Evolutionary conservation across 1,140 invertebrate species (phyloP).

Genomic region (Pseudomyrmex dendroicus): DNA sequence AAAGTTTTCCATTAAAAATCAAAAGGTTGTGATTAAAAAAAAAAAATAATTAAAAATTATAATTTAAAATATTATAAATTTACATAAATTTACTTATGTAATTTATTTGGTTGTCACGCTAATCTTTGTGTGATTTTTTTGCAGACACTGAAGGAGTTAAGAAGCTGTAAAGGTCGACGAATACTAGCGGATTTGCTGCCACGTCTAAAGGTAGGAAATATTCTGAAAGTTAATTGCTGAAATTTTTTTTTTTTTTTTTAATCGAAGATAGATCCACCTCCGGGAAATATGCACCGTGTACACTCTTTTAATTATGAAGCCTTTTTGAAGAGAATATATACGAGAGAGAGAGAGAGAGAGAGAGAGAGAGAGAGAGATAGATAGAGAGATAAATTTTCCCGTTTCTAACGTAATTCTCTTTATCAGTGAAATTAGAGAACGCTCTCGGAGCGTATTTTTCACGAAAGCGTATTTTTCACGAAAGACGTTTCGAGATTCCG

Average conservation of each 20-base stretch:
- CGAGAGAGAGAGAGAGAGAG: too few species aligned
- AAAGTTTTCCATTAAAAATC: too few species aligned
- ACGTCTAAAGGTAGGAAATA: not conserved
- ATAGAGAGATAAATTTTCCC: too few species aligned
- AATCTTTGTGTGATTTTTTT: too few species aligned
- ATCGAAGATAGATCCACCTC: not conserved
- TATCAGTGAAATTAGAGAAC: conserved; percentile 15
- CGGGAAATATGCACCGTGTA: not conserved
- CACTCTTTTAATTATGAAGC: not conserved
- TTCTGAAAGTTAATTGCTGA: not conserved
- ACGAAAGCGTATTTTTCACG: not conserved
- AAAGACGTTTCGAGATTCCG: not conserved
- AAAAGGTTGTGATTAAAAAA: too few species aligned
- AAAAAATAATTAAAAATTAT: too few species aligned
- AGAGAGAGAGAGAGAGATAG: too few species aligned
- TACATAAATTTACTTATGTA: too few species aligned
- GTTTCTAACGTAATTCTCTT: not conserved
- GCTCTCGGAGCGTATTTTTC: not conserved
- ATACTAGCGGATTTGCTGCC: too few species aligned
- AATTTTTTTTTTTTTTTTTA: not conserved
- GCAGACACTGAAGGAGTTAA: not conserved
- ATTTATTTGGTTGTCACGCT: too few species aligned
- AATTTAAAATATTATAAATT: too few species aligned
- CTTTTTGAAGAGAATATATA: not conserved
- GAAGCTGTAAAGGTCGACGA: not conserved